Conservation (phyloP, 2,888 invertebrate species). For the Ectemnius continuus region DNA sequence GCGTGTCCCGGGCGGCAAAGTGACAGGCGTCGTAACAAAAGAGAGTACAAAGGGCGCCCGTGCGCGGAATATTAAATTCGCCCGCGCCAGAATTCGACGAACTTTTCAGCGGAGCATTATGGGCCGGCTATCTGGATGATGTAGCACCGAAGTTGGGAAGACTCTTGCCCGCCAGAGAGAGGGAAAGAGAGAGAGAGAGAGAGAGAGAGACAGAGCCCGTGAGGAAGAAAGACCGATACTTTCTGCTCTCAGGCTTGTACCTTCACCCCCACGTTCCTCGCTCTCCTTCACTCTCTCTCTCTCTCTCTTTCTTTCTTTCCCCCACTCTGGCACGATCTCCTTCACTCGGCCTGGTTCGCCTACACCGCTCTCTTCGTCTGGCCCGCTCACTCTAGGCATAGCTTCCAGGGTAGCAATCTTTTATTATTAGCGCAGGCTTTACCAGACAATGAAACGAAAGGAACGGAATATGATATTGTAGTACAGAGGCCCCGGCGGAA, state of each 20-base stretch:
- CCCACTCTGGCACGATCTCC: slow-evolving; percentile 10
- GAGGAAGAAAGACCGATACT: neutral
- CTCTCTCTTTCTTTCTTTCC: slow-evolving; percentile 4
- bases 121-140: slow-evolving; percentile 73
- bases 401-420: slow-evolving; percentile 78
- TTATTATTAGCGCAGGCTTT: slow-evolving; percentile 79
- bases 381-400: slow-evolving; percentile 60
- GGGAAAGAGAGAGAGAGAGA: too few relatives aligned
- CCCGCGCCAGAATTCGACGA: slow-evolving; percentile 68
- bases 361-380: slow-evolving; percentile 43
- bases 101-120: slow-evolving; percentile 74
- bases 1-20: neutral
- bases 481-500: slow-evolving; percentile 68
- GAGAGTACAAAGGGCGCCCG: slow-evolving; percentile 52
- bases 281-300: slow-evolving; percentile 19
- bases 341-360: slow-evolving; percentile 23
- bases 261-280: slow-evolving; percentile 18
- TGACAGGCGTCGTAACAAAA: slow-evolving; percentile 26
- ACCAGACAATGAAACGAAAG: slow-evolving; percentile 78
- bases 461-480: slow-evolving; percentile 78
- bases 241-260: slow-evolving; percentile 28
- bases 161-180: slow-evolving; percentile 56
- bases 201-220: too few relatives aligned
- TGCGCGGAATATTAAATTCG: slow-evolving; percentile 76
- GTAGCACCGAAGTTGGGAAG: slow-evolving; percentile 75